Evolutionary conservation across 2,888 invertebrate genomes (phyloP), one percentile per base, ranked within the genome.

Genomic region (Eilema caniola): DNA sequence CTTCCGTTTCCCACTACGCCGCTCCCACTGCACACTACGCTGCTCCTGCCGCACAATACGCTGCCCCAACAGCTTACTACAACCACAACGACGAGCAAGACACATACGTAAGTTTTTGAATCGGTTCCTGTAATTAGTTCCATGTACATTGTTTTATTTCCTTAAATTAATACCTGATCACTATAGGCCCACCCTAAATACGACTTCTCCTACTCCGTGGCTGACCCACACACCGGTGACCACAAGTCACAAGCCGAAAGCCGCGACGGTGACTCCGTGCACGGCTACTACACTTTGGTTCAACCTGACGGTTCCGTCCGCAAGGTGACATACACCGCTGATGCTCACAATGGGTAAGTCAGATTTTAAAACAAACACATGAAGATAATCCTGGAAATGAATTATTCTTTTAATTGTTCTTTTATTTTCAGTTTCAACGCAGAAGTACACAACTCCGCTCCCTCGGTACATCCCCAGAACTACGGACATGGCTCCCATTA

Each of bases 181-280:
- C 20, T 74, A 10, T 66, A 93, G 92, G 89, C 92, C 70, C 89
- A 93, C 80, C 93, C 94, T 60, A 92, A 92, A 88, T 94, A 94
- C 84, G 90, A 93, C 85, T 95, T 92, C 86, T 90, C 92, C 31
- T 96, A 96, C 88, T 95, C 95, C 72, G 96, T 96, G 70, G 88
- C 94, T 70, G 96, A 96, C 87, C 92, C 92, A 28, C 96, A 96
- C 83, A 96, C 96, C 76, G 96, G 96, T 53, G 96, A 96, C 89
- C 93, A 96, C 86, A 96, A 96, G 89, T 91, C 92, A 57, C 95
- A 95, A 89, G 94, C 95, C 83, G 96, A 96, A 86, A 88, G 87
- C 78, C 92, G 94, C 82, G 95, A 95, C 73, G 96, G 96, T 24
- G 96, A 96, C 85, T 89, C 90, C 67, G 96, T 96, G 68, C 95